Conservation (phyloP, 2,888 invertebrate species). For the Ceramica pisi region DNA sequence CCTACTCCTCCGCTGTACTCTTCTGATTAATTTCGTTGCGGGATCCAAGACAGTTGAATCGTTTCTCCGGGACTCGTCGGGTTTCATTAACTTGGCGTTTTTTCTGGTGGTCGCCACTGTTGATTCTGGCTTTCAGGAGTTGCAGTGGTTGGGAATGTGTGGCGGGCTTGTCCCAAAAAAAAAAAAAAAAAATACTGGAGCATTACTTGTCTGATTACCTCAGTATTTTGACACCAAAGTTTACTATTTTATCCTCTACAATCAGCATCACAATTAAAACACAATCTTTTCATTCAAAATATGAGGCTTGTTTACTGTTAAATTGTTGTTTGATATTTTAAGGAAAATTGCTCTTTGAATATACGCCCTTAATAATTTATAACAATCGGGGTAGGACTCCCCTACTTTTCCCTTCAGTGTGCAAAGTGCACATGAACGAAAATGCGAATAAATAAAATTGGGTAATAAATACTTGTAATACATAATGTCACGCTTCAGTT, state of each 20-base stretch:
- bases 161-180: too few relatives aligned
- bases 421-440: conserved; percentile 32
- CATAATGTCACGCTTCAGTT: conserved; percentile 35
- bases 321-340: conserved; percentile 61
- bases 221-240: too few relatives aligned
- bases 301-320: conserved; percentile 42
- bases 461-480: conserved; percentile 54
- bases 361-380: too few relatives aligned
- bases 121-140: too few relatives aligned
- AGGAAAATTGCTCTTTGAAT: conserved; percentile 57
- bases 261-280: conserved; percentile 45
- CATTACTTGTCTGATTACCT: not conserved
- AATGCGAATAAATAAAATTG: conserved; percentile 57
- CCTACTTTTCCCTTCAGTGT: conserved; percentile 6
- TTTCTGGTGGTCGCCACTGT: too few relatives aligned
- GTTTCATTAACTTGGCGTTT: too few relatives aligned
- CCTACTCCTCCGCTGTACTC: too few relatives aligned
- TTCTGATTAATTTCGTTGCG: too few relatives aligned
- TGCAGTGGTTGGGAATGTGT: too few relatives aligned
- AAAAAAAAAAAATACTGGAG: too few relatives aligned
- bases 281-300: conserved; percentile 54
- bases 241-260: not conserved
- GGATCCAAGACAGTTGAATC: too few relatives aligned
- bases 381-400: conserved; percentile 45
- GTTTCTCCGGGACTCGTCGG: too few relatives aligned